Conservation (phyloP, 2,113 vertebrate genomes). For the Thunnus thynnus region DNA sequence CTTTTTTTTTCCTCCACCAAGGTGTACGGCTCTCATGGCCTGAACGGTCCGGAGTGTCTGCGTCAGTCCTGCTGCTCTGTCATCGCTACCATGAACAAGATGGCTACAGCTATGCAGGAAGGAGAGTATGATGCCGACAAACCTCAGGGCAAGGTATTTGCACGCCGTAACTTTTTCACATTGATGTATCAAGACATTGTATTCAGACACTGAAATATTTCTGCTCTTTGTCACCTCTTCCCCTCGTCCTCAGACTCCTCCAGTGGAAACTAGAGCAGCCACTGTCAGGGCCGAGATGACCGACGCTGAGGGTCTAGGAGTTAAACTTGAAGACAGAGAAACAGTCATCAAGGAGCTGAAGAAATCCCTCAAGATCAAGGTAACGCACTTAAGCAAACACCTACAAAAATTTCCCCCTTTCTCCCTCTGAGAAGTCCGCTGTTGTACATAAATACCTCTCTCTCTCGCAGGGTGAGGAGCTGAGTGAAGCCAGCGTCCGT, state of each 20-base stretch:
- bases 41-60: constrained; percentile 90
- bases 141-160: constrained; percentile 83
- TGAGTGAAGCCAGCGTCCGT: constrained; percentile 94
- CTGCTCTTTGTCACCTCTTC: neutral
- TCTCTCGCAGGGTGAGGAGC: constrained; percentile 90
- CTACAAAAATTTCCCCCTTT: neutral
- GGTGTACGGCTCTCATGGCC: constrained; percentile 79
- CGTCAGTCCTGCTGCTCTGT: constrained; percentile 94
- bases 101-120: constrained; percentile 99
- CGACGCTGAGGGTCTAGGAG: constrained; percentile 94
- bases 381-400: constrained; percentile 39
- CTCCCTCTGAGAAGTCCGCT: neutral
- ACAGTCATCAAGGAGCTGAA: constrained; percentile 96
- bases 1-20: constrained; percentile 11
- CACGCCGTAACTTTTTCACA: neutral
- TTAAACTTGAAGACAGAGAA: constrained; percentile 97
- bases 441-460: neutral
- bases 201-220: neutral
- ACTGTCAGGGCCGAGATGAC: constrained; percentile 96
- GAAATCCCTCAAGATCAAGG: constrained; percentile 99
- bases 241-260: constrained; percentile 76
- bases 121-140: constrained; percentile 96
- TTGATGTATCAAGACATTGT: neutral
- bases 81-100: constrained; percentile 97
- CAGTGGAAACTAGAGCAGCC: constrained; percentile 90